These are phyloP conservation scores for Drosophila sp. DNA, from an alignment of 1,140 invertebrate species.

Conservation along the genomic window DNA sequence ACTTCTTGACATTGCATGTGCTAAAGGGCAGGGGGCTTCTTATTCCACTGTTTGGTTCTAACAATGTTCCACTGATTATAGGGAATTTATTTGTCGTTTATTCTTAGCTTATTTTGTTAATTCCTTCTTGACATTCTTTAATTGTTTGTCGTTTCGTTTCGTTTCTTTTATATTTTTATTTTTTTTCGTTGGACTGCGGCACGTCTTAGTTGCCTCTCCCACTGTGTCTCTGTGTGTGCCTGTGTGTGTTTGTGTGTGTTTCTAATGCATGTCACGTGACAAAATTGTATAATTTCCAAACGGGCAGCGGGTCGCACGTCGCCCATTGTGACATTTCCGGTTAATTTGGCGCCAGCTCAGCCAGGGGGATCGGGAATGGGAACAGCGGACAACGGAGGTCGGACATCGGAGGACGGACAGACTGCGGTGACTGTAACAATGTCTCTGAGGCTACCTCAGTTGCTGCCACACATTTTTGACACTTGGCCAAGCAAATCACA, in stretches of 20 bases:
- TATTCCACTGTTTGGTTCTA: background rate
- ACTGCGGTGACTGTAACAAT: background rate
- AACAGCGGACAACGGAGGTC: background rate
- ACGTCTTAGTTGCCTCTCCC: slow-evolving; percentile 53
- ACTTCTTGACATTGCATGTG: slow-evolving; percentile 1
- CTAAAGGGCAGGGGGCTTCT: background rate
- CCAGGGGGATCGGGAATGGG: slow-evolving; percentile 19
- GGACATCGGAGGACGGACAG: background rate
- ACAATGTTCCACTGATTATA: slow-evolving; percentile 22
- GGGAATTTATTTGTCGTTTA: slow-evolving; percentile 23
- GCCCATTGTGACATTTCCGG: slow-evolving; percentile 82
- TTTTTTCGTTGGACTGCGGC: slow-evolving; percentile 52
- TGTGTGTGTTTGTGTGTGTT: slow-evolving; percentile 42
- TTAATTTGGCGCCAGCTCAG: slow-evolving; percentile 82
- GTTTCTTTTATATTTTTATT: slow-evolving; percentile 28
- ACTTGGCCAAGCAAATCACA: slow-evolving; percentile 79
- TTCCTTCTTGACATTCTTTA: slow-evolving; percentile 68
- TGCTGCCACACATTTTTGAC: slow-evolving; percentile 63
- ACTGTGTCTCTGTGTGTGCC: slow-evolving; percentile 17
- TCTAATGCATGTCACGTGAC: slow-evolving; percentile 82
- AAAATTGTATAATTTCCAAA: slow-evolving; percentile 82
- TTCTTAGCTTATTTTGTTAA: slow-evolving; percentile 39
- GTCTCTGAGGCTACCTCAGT: slow-evolving; percentile 27
- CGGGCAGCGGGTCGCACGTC: slow-evolving; percentile 79
- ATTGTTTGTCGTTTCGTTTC: slow-evolving; percentile 65